Evolutionary conservation across 2,797 vertebrate species (phyloP).

Genomic region (Lithobates pipiens): DNA sequence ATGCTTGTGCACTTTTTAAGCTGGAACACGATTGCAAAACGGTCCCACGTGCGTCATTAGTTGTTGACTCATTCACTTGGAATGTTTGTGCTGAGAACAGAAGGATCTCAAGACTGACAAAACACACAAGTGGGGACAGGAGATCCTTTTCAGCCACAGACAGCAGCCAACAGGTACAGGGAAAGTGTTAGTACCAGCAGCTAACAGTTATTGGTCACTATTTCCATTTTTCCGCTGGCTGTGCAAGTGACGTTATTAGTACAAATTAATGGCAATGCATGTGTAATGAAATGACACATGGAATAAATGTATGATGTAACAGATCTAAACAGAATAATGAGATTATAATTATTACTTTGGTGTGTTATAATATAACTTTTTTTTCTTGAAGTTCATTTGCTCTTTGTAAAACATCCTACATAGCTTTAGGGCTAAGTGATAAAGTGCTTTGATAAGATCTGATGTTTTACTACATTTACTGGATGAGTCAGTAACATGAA

Average conservation of each 20-base stretch:
- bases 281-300: background rate
- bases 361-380: background rate
- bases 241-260: background rate
- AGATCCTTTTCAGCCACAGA: slow-evolving; percentile 12
- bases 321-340: background rate
- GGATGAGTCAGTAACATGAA: background rate
- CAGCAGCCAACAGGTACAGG: slow-evolving; percentile 6
- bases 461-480: background rate
- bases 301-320: background rate
- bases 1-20: slow-evolving; percentile 22
- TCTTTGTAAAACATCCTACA: background rate
- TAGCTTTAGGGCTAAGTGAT: background rate
- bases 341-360: too few relatives aligned
- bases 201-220: background rate
- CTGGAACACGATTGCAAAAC: slow-evolving; percentile 46
- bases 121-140: slow-evolving; percentile 29
- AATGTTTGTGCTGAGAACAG: slow-evolving; percentile 46
- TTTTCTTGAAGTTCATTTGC: background rate
- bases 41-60: slow-evolving; percentile 49
- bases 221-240: background rate
- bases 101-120: slow-evolving; percentile 39
- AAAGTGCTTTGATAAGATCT: background rate
- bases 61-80: slow-evolving; percentile 51
- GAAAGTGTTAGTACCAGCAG: background rate
- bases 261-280: background rate